Evolutionary conservation across 2,888 invertebrate genomes (phyloP).

Genomic region (Anorthoa munda): DNA sequence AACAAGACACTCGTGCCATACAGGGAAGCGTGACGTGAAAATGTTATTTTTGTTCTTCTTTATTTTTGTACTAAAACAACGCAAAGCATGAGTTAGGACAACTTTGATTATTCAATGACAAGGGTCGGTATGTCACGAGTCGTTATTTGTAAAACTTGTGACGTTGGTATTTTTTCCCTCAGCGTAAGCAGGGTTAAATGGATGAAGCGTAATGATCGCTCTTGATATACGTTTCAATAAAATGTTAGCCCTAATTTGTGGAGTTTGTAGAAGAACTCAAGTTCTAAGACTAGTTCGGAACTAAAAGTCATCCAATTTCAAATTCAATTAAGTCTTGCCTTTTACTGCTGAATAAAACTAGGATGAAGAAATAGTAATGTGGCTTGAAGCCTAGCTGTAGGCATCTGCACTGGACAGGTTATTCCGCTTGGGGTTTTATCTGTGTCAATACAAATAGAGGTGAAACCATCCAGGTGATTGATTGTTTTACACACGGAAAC

Average conservation of each 20-base stretch:
- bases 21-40: slow-evolving; percentile 30
- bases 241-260: slow-evolving; percentile 11
- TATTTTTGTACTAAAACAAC: slow-evolving; percentile 34
- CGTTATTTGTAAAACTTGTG: slow-evolving; percentile 17
- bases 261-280: slow-evolving; percentile 18
- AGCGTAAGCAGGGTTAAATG: slow-evolving; percentile 6
- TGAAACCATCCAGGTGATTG: slow-evolving; percentile 17
- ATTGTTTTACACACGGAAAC: neutral
- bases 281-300: slow-evolving; percentile 4
- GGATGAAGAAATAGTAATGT: slow-evolving; percentile 22
- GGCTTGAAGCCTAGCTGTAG: neutral
- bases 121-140: slow-evolving; percentile 38
- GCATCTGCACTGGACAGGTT: slow-evolving; percentile 46
- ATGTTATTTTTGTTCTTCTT: slow-evolving; percentile 21
- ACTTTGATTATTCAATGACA: slow-evolving; percentile 51
- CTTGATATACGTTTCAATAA: slow-evolving; percentile 23
- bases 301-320: slow-evolving; percentile 27
- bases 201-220: slow-evolving; percentile 2
- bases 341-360: slow-evolving; percentile 28
- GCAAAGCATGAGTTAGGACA: slow-evolving; percentile 12
- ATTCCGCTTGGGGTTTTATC: slow-evolving; percentile 39
- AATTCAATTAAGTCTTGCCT: slow-evolving; percentile 38
- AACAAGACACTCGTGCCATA: slow-evolving; percentile 65
- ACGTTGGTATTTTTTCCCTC: slow-evolving; percentile 17
- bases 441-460: slow-evolving; percentile 27